These are phyloP conservation scores for Tachycineta bicolor DNA, from an alignment of 2,113 vertebrate genomes.

Conservation along the genomic window DNA sequence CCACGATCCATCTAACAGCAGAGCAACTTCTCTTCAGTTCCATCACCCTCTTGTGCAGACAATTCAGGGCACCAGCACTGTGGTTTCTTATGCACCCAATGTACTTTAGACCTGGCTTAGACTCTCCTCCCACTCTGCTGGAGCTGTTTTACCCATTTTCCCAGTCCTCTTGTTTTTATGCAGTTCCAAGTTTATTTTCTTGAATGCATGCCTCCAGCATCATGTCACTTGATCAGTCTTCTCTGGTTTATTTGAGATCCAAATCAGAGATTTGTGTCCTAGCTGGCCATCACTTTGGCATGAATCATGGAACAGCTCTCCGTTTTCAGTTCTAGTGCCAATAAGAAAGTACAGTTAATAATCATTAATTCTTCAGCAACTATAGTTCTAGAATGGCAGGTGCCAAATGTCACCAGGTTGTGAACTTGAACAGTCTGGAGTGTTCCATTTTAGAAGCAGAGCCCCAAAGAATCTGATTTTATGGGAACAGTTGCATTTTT, in stretches of 20 bases:
- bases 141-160: neutral
- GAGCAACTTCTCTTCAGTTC: neutral
- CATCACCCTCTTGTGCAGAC: too few species aligned
- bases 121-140: neutral
- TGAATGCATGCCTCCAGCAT: neutral
- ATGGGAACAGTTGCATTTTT: neutral
- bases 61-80: neutral
- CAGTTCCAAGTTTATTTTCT: neutral
- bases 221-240: neutral
- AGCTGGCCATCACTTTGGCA: neutral
- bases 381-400: neutral
- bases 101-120: rapidly evolving
- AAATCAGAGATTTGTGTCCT: neutral
- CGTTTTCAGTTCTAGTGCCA: neutral
- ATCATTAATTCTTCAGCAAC: neutral
- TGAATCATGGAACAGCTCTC: neutral
- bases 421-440: neutral
- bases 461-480: neutral
- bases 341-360: neutral
- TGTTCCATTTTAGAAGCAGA: neutral
- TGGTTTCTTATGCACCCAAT: neutral
- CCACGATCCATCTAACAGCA: neutral
- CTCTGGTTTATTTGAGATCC: neutral
- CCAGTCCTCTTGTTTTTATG: neutral
- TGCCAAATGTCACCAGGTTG: neutral